Evolutionary conservation across 2,113 vertebrate genomes (phyloP).

Genomic region (Actenoides lindsayi): DNA sequence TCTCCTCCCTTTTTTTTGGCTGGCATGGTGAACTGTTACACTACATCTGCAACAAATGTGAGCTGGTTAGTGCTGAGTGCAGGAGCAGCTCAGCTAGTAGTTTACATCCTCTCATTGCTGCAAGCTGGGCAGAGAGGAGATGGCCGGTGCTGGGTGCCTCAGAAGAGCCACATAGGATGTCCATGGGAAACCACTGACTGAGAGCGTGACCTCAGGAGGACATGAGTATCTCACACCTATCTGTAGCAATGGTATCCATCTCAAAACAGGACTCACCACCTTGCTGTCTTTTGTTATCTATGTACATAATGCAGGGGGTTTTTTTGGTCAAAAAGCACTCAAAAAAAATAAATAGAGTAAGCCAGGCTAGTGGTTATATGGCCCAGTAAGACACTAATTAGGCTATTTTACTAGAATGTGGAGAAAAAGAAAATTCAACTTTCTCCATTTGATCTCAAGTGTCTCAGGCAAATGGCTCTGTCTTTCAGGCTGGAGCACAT

Average conservation of each 20-base stretch:
- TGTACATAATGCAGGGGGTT: accelerated
- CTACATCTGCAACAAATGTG: not conserved
- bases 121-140: not conserved
- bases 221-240: not conserved
- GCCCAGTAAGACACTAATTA: not conserved
- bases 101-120: not conserved
- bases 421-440: not conserved
- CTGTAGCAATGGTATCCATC: not conserved
- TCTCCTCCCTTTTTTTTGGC: not conserved
- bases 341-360: not conserved
- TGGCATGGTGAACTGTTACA: not conserved
- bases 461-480: not conserved
- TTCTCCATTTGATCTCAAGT: not conserved
- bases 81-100: not conserved
- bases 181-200: not conserved
- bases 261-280: not conserved
- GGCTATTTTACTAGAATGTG: not conserved
- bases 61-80: not conserved
- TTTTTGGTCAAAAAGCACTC: not conserved
- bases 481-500: not conserved
- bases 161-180: not conserved
- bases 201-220: not conserved
- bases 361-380: not conserved
- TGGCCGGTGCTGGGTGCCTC: not conserved
- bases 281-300: not conserved